phyloP scores from a whole-genome alignment of 1,140 invertebrate genomes.

The Psilanteris sp. region DNA sequence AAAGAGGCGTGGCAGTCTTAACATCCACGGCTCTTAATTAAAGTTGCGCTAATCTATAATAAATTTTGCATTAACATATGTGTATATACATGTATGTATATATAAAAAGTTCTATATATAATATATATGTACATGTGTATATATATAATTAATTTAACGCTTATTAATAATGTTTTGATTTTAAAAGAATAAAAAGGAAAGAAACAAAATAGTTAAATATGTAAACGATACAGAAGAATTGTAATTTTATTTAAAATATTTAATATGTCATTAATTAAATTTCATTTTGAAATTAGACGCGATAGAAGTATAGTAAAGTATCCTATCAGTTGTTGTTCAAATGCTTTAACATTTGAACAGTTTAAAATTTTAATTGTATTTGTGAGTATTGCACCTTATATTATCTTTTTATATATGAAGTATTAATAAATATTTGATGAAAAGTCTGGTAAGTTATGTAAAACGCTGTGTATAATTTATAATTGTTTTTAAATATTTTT shows the following conservation, averaged over 20 bases:
- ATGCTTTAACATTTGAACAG: neutral
- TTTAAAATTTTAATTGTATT: constrained; percentile 7
- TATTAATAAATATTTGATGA: constrained; percentile 33
- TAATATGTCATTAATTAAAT: no score
- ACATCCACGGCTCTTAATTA: constrained; percentile 94
- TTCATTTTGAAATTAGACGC: no score
- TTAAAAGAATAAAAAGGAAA: neutral
- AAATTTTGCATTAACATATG: constrained; percentile 18
- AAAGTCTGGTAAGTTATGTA: constrained; percentile 30
- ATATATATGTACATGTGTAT: no score
- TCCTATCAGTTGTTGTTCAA: constrained; percentile 21
- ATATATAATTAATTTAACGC: constrained; percentile 14
- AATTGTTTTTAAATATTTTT: constrained; percentile 33
- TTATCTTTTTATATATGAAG: constrained; percentile 21
- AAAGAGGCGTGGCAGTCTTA: constrained; percentile 96
- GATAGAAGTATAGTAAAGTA: constrained; percentile 7
- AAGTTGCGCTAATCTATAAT: constrained; percentile 53
- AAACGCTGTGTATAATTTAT: constrained; percentile 20
- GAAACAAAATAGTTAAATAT: neutral
- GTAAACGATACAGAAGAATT: no score
- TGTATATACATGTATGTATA: no score
- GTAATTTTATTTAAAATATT: no score
- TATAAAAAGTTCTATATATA: no score
- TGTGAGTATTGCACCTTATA: constrained; percentile 4
- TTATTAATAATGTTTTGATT: constrained; percentile 5